Evolutionary conservation across 2,113 vertebrate genomes (phyloP).

Genomic region (Etheostoma spectabile): DNA sequence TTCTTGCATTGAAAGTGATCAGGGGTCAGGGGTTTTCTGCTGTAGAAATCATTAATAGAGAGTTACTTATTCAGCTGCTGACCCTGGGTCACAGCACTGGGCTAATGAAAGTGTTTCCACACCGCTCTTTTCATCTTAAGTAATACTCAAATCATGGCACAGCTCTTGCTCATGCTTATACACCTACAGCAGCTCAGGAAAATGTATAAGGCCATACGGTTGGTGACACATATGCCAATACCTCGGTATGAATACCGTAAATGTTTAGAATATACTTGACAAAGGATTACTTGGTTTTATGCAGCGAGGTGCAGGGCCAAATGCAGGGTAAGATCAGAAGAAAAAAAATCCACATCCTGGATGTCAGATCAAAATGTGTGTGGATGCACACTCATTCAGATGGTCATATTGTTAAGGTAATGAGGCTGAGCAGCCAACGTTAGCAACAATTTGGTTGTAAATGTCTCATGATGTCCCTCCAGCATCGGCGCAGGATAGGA

Average conservation of each 20-base stretch:
- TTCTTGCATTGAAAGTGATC: slow-evolving; percentile 83
- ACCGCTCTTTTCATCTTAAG: slow-evolving; percentile 86
- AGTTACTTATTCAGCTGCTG: slow-evolving; percentile 86
- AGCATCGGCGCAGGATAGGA: slow-evolving; percentile 49
- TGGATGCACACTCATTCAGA: slow-evolving; percentile 43
- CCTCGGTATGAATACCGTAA: slow-evolving; percentile 77
- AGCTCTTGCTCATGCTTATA: slow-evolving; percentile 67
- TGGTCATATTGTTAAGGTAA: slow-evolving; percentile 70
- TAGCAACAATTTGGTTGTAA: slow-evolving; percentile 63
- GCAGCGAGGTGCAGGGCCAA: slow-evolving; percentile 40
- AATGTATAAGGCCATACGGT: slow-evolving; percentile 76
- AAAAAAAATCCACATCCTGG: slow-evolving; percentile 25
- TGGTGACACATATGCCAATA: slow-evolving; percentile 72
- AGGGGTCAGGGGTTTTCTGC: slow-evolving; percentile 85
- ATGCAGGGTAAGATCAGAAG: slow-evolving; percentile 41
- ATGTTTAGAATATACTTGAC: slow-evolving; percentile 80
- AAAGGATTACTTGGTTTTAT: slow-evolving; percentile 35
- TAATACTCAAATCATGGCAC: slow-evolving; percentile 85
- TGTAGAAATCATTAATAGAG: slow-evolving; percentile 87
- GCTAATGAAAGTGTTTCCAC: slow-evolving; percentile 87
- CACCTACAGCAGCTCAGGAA: slow-evolving; percentile 73
- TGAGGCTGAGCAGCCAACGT: slow-evolving; percentile 65
- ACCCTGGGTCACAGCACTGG: slow-evolving; percentile 76
- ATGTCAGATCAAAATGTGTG: slow-evolving; percentile 54
- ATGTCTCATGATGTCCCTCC: slow-evolving; percentile 65